Evolutionary conservation across 92 coral and sea anemone genomes (phyloP).

Genomic region (Epizoanthus scotinus): DNA sequence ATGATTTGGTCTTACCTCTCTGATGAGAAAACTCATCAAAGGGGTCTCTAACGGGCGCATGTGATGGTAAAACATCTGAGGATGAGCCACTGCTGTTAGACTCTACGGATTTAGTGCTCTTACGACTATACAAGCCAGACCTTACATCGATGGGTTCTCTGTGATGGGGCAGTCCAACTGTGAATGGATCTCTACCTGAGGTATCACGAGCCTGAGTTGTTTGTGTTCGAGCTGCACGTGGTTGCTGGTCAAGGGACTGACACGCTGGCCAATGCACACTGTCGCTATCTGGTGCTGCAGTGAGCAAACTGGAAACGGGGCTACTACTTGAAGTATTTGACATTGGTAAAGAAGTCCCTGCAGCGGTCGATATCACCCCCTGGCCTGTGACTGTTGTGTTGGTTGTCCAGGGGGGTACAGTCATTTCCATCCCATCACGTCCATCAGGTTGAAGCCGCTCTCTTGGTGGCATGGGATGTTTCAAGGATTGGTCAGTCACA

Average conservation of each 20-base stretch:
- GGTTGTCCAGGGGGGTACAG: constrained; percentile 54
- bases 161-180: neutral
- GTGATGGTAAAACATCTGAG: constrained; percentile 2
- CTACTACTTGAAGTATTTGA: neutral
- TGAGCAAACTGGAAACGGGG: constrained; percentile 9
- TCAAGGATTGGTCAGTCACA: neutral
- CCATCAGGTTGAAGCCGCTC: constrained; percentile 98
- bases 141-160: constrained; percentile 15
- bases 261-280: neutral
- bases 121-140: constrained; percentile 12
- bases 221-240: neutral
- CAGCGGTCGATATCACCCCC: constrained; percentile 4
- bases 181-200: neutral
- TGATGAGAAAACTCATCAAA: neutral
- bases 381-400: constrained; percentile 24
- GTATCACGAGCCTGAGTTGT: neutral
- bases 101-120: neutral
- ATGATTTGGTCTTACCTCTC: neutral
- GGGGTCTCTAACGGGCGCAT: neutral
- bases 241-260: neutral
- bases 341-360: constrained; percentile 11
- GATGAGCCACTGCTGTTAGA: neutral
- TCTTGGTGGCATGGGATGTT: constrained; percentile 68
- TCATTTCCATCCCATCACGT: constrained; percentile 90
- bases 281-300: neutral